These are phyloP conservation scores for Neoaliturus tenellus DNA, from an alignment of 2,888 invertebrate genomes.

Conservation along the genomic window DNA sequence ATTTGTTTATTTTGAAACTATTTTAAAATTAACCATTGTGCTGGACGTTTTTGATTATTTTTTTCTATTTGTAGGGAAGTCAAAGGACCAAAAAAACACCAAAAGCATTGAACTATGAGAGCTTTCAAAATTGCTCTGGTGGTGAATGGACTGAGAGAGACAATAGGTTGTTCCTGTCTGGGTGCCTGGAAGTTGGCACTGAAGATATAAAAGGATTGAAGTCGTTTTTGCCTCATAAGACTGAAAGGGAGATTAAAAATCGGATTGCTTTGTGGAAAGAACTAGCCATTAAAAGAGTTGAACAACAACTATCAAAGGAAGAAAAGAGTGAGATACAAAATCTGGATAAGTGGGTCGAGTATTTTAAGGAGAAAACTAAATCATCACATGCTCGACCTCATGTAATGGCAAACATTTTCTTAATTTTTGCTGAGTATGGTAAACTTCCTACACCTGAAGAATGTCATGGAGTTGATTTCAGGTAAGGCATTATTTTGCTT, in stretches of 20 bases:
- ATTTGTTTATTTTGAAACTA: not conserved
- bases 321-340: not conserved
- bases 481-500: not conserved
- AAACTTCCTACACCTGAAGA: not conserved
- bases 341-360: slow-evolving; percentile 3
- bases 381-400: not conserved
- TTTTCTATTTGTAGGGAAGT: slow-evolving; percentile 13
- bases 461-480: not conserved
- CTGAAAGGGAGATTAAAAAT: not conserved
- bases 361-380: not conserved
- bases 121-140: not conserved
- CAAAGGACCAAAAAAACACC: not conserved
- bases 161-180: not conserved
- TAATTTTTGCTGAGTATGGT: slow-evolving; percentile 5
- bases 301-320: not conserved
- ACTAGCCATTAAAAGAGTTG: not conserved
- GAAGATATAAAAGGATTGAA: not conserved
- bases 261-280: not conserved
- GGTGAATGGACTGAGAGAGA: not conserved
- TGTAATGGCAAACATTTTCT: not conserved
- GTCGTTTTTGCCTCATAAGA: not conserved
- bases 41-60: not conserved
- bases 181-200: not conserved
- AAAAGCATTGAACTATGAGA: not conserved
- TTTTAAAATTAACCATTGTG: not conserved